These are phyloP conservation scores for Sphinx pinastri DNA, from an alignment of 2,888 invertebrate species.

Conservation along the genomic window DNA sequence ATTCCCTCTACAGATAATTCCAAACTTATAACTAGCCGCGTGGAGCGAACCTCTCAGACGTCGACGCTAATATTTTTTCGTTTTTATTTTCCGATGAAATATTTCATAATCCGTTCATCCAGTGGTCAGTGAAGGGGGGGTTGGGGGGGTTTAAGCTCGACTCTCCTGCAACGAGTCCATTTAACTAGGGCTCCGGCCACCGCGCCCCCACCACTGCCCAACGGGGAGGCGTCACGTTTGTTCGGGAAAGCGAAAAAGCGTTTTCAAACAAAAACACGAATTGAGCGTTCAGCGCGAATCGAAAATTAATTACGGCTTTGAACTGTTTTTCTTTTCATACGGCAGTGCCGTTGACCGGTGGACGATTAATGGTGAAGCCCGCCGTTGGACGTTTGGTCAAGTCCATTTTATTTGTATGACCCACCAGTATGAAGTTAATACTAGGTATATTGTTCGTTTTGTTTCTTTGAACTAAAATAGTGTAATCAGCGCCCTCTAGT, in stretches of 20 bases:
- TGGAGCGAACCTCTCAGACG: conserved; percentile 43
- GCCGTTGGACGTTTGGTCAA: conserved; percentile 1
- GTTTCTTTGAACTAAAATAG: background rate
- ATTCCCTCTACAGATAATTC: conserved; percentile 38
- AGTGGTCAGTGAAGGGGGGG: conserved; percentile 63
- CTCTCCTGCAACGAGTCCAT: conserved; percentile 62
- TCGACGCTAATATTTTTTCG: conserved; percentile 49
- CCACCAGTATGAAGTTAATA: background rate
- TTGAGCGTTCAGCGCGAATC: conserved; percentile 68
- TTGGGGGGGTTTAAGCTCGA: conserved; percentile 45
- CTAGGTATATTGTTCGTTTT: background rate
- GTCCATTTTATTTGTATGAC: conserved; percentile 1
- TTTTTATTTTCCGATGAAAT: conserved; percentile 67
- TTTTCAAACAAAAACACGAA: conserved; percentile 67
- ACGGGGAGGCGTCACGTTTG: conserved; percentile 64
- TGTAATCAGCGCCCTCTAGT: conserved; percentile 14
- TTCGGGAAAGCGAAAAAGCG: conserved; percentile 65
- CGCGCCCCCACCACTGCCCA: conserved; percentile 38
- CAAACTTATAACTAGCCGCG: conserved; percentile 45
- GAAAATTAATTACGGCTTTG: conserved; percentile 76
- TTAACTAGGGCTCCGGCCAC: conserved; percentile 52
- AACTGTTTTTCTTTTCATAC: conserved; percentile 55
- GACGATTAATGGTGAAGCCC: conserved; percentile 5
- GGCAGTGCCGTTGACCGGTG: conserved; percentile 13
- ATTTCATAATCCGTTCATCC: conserved; percentile 76